These are phyloP conservation scores for Cryptomyrus ogoouensis DNA, from an alignment of 2,113 vertebrate species.

Conservation along the genomic window DNA sequence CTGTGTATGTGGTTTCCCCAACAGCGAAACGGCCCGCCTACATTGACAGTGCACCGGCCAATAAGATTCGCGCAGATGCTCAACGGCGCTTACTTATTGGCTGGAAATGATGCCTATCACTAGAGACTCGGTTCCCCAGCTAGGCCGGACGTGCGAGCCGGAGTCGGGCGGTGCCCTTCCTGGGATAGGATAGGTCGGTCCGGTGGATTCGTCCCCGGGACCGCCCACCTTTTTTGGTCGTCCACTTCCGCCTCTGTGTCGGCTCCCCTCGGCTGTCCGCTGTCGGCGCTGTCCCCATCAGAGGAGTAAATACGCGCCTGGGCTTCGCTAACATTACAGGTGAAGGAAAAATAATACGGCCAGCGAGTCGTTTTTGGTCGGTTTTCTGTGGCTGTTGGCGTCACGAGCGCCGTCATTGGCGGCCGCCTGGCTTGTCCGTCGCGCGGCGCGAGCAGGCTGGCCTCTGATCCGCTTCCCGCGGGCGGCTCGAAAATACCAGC, in stretches of 20 bases:
- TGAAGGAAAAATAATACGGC: slow-evolving; percentile 12
- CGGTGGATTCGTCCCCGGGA: slow-evolving; percentile 24
- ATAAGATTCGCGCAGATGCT: not conserved
- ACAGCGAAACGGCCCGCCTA: slow-evolving; percentile 6
- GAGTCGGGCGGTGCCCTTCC: slow-evolving; percentile 23
- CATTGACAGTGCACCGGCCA: not conserved
- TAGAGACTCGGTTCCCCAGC: not conserved
- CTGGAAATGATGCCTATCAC: not conserved
- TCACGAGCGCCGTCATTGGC: not conserved
- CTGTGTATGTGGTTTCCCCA: too few species aligned
- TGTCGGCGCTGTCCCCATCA: slow-evolving; percentile 29
- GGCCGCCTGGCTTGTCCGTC: not conserved
- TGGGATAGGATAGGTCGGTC: slow-evolving; percentile 28
- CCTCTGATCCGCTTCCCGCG: not conserved
- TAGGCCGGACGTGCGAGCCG: slow-evolving; percentile 18
- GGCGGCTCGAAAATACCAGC: not conserved
- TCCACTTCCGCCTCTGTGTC: slow-evolving; percentile 64
- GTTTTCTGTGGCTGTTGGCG: not conserved
- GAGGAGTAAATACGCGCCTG: slow-evolving; percentile 12
- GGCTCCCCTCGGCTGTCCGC: slow-evolving; percentile 31
- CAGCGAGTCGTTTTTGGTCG: not conserved
- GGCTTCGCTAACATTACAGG: slow-evolving; percentile 25
- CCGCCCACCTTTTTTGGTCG: slow-evolving; percentile 30
- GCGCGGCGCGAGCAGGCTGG: not conserved
- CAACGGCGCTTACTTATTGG: not conserved